These are phyloP conservation scores for Felis chaus DNA, from an alignment of 2,113 vertebrate genomes.

Conservation along the genomic window DNA sequence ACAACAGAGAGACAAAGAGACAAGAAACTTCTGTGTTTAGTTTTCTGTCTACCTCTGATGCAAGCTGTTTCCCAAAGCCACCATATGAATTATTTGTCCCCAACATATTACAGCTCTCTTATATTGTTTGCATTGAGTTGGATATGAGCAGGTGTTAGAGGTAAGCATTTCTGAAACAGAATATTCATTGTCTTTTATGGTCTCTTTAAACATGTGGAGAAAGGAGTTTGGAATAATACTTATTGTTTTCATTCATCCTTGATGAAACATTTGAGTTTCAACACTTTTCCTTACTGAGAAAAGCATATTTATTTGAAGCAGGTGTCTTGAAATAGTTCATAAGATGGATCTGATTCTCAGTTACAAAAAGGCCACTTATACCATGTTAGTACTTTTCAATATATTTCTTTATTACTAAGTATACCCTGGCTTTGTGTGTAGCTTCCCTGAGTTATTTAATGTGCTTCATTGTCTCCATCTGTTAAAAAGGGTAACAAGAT, in stretches of 20 bases:
- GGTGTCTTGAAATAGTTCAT: constrained; percentile 35
- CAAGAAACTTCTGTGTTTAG: not conserved
- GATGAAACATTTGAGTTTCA: not conserved
- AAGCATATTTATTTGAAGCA: constrained; percentile 28
- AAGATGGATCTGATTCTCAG: not conserved
- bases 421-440: not conserved
- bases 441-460: not conserved
- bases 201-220: not conserved
- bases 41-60: not conserved
- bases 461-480: not conserved
- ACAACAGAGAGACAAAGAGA: not conserved
- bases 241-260: not conserved
- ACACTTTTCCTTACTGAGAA: not conserved
- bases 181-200: not conserved
- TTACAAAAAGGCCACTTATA: not conserved
- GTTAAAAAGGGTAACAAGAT: not conserved
- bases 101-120: not conserved
- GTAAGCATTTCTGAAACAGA: not conserved
- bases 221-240: not conserved
- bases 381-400: not conserved
- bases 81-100: not conserved
- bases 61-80: not conserved
- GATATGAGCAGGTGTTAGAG: not conserved
- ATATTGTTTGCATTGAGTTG: not conserved
- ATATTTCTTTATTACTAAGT: not conserved